phyloP scores from a whole-genome alignment of 2,113 vertebrate genomes.

The Rousettus leschenaultii region DNA sequence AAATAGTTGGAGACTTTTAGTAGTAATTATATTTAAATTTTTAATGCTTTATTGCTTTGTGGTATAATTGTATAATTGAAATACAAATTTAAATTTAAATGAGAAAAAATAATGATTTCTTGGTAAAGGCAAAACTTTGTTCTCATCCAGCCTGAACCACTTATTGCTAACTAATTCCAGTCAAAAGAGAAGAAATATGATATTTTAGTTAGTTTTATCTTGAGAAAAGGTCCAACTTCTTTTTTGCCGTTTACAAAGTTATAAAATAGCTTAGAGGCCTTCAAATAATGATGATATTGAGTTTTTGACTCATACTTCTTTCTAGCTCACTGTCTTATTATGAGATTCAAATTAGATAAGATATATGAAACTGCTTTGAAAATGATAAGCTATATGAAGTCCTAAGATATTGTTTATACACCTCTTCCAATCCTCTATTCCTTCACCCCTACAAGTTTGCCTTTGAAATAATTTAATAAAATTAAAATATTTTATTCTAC shows the following conservation, averaged over 20 bases:
- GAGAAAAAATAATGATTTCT: background rate
- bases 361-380: background rate
- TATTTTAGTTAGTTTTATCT: conserved; percentile 10
- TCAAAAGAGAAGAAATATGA: conserved; percentile 10
- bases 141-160: background rate
- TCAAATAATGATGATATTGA: background rate
- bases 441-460: background rate
- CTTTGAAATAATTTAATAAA: conserved; percentile 24
- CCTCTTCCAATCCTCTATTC: background rate
- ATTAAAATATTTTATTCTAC: background rate
- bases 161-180: background rate
- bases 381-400: background rate
- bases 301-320: background rate
- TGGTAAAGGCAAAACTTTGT: background rate
- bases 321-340: background rate
- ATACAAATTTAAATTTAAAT: background rate
- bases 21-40: conserved; percentile 9
- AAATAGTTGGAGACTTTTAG: background rate
- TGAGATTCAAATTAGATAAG: background rate
- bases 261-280: background rate
- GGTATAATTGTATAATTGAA: background rate
- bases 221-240: background rate
- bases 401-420: background rate
- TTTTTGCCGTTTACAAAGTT: background rate
- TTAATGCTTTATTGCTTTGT: background rate